Conservation (phyloP, 2,888 invertebrate genomes). For the Pachydiplax longipennis region DNA sequence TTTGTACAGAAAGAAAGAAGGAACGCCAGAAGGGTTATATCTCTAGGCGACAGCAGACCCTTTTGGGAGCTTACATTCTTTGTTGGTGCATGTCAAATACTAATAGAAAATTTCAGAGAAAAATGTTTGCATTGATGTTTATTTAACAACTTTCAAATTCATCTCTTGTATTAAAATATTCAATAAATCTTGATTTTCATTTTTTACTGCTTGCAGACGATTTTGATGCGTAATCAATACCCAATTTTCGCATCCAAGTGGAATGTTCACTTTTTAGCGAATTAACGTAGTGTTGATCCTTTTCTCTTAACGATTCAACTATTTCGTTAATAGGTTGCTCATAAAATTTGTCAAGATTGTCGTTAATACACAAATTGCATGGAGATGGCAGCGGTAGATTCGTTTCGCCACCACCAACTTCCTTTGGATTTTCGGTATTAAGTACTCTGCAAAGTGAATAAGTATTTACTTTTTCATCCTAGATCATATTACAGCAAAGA, state of each 20-base stretch:
- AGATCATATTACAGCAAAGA: not conserved
- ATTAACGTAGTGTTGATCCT: not conserved
- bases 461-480: not conserved
- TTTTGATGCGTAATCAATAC: not conserved
- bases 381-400: not conserved
- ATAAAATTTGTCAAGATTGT: not conserved
- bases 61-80: constrained; percentile 47
- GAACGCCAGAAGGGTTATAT: constrained; percentile 98
- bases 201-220: not conserved
- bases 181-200: not conserved
- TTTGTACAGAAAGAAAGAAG: constrained; percentile 98
- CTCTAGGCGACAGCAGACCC: constrained; percentile 69
- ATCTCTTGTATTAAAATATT: constrained; percentile 50
- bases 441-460: not conserved
- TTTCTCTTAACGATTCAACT: not conserved
- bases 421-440: not conserved
- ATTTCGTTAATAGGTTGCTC: not conserved
- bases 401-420: not conserved
- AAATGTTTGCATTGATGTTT: constrained; percentile 41
- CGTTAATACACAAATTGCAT: not conserved
- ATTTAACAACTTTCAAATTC: constrained; percentile 48
- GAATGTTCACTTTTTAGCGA: not conserved
- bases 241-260: not conserved
- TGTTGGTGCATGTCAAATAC: not conserved
- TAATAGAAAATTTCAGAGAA: not conserved